These are phyloP conservation scores for Chloropsis cyanopogon DNA, from an alignment of 2,113 vertebrate genomes.

Conservation along the genomic window DNA sequence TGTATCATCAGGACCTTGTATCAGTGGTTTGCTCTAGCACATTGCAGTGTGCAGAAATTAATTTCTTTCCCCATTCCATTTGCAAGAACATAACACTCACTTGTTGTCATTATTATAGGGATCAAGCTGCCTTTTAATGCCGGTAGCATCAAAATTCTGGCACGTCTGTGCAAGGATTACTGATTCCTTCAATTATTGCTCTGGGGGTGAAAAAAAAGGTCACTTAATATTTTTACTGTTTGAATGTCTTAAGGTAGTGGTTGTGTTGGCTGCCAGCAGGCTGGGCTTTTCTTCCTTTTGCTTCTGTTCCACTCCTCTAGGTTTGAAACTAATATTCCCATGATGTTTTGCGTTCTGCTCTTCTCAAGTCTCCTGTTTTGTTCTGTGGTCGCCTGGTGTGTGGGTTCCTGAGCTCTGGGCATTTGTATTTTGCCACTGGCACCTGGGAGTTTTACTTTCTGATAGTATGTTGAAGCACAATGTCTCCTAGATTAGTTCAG, in stretches of 20 bases:
- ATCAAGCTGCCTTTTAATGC: neutral
- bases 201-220: rapidly evolving
- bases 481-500: neutral
- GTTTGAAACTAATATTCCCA: neutral
- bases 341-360: neutral
- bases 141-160: neutral
- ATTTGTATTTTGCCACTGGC: neutral
- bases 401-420: neutral
- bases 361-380: neutral
- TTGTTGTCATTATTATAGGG: neutral
- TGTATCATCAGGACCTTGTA: neutral
- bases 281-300: neutral
- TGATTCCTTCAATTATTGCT: neutral
- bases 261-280: neutral
- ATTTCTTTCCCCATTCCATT: neutral
- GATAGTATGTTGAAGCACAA: neutral
- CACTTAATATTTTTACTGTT: neutral
- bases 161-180: neutral
- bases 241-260: neutral
- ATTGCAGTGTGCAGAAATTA: neutral
- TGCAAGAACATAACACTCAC: neutral
- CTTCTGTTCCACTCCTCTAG: neutral
- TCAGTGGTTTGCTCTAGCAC: neutral
- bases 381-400: neutral
- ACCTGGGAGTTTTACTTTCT: neutral